A percentile compares a stretch with the other conserved stretches of the same genome.
Evolutionary conservation across 2,888 invertebrate genomes (phyloP).

Genomic region (Timema cristinae): DNA sequence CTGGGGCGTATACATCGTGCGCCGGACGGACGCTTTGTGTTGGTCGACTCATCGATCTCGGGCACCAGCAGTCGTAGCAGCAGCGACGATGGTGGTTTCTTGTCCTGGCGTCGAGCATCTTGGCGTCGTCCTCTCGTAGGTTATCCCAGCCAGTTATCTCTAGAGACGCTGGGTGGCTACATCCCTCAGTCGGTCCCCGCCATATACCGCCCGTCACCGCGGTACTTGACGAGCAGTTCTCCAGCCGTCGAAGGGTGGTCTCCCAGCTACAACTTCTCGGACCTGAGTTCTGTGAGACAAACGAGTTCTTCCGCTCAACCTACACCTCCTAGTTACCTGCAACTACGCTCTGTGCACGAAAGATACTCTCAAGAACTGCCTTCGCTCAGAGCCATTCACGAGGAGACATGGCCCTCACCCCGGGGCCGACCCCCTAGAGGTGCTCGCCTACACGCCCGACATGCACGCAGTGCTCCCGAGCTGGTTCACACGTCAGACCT

Average conservation of each 20-base stretch:
- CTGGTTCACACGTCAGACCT: conserved; percentile 56
- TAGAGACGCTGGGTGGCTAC: conserved; percentile 48
- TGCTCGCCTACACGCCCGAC: conserved; percentile 61
- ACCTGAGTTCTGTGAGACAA: conserved; percentile 80
- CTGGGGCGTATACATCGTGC: conserved; percentile 67
- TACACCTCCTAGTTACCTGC: conserved; percentile 61
- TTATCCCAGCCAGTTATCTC: conserved; percentile 61
- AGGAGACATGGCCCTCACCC: conserved; percentile 57
- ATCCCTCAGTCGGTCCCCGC: conserved; percentile 32
- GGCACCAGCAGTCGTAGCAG: conserved; percentile 44
- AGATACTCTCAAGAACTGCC: conserved; percentile 71
- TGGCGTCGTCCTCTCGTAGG: conserved; percentile 63
- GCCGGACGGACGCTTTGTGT: conserved; percentile 70
- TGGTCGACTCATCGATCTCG: conserved; percentile 51
- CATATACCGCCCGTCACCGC: conserved; percentile 46
- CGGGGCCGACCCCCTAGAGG: conserved; percentile 47
- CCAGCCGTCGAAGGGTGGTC: conserved; percentile 49
- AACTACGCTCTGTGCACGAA: conserved; percentile 60
- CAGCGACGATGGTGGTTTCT: conserved; percentile 81
- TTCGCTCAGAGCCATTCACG: conserved; percentile 65
- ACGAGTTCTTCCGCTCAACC: conserved; percentile 75
- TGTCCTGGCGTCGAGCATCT: conserved; percentile 64
- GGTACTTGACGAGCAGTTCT: conserved; percentile 43
- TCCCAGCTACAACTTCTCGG: conserved; percentile 70
- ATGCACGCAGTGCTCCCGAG: conserved; percentile 64